Base-by-base conservation (phyloP, 2,888 invertebrate genomes). In the Tinea trinotella region DNA sequence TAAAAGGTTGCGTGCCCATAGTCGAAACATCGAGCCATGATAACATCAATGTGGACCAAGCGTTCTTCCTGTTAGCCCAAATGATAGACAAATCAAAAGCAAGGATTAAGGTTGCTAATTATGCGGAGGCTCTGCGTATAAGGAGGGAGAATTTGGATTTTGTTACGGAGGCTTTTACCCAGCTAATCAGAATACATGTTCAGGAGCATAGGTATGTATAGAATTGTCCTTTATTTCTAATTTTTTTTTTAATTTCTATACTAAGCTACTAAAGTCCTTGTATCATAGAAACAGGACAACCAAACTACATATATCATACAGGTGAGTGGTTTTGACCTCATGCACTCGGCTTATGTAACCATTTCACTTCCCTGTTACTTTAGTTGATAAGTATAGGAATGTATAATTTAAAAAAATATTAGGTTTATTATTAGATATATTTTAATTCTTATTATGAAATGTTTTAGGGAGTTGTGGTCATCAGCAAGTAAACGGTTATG, bases 21-120 rank as follows among this genome's bases (percentile, higher is more conserved):
- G 92, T 99, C 55, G 98, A 99, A 85, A 96, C 97, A 0, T 98
- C 98, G 5, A 93, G 98, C 12, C 97, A 98, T 69, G 95, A 97
- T 68, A 97, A 96, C 67, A 96, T 99, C 59, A 99, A 99, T 72
- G 94, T 98, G 35, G 98, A 99, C 69, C 88, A 94, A 66, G 95
- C 98, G 19, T 96, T 97, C 72, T 88, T 97, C 66, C 86, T 95
- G 54, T 81, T 98, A 56, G 97, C 96, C 20, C 97, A 98, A 83
- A 90, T 96, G 83, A 92, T 97, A 59, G 98, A 98, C 70, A 93
- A 95, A 71, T 92, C 93, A 44, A 96, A 97, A 80, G 90, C 93
- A 56, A 88, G 92, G 59, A 88, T 89, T 61, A 87, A 89, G 79
- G 80, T 87, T 19, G 84, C 88, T 57, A 79, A 83, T 59, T 86